Evolutionary conservation across 2,888 invertebrate species (phyloP).

Genomic region (Chelonus formosanus): DNA sequence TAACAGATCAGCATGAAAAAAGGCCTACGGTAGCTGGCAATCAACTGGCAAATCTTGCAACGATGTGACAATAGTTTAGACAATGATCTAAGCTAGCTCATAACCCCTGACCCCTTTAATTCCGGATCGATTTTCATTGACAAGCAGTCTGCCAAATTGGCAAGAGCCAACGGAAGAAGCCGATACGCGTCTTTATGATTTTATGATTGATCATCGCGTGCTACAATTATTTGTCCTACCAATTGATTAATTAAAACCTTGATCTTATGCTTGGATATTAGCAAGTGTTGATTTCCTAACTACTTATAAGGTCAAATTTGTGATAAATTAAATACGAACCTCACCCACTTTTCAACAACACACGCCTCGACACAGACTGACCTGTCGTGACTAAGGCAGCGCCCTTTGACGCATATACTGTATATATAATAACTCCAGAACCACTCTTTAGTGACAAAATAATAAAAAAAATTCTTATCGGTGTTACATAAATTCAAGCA

Average conservation of each 20-base stretch:
- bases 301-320: neutral
- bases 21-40: slow-evolving; percentile 14
- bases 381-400: slow-evolving; percentile 53
- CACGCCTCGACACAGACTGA: slow-evolving; percentile 36
- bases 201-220: neutral
- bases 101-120: slow-evolving; percentile 59
- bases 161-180: slow-evolving; percentile 25
- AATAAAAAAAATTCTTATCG: neutral
- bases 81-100: slow-evolving; percentile 57
- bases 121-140: slow-evolving; percentile 62
- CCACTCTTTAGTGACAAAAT: neutral
- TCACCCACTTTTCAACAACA: slow-evolving; percentile 51
- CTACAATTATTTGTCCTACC: neutral
- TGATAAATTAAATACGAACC: slow-evolving; percentile 34
- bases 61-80: slow-evolving; percentile 45
- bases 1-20: neutral
- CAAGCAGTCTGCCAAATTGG: slow-evolving; percentile 52
- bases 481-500: neutral
- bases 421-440: slow-evolving; percentile 21
- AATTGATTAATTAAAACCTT: slow-evolving; percentile 9
- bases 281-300: neutral
- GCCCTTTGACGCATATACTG: slow-evolving; percentile 55
- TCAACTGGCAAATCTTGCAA: slow-evolving; percentile 12
- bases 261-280: neutral
- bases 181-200: slow-evolving; percentile 5